Conservation (phyloP, 2,888 invertebrate species). For the Drosophila antonietae region DNA sequence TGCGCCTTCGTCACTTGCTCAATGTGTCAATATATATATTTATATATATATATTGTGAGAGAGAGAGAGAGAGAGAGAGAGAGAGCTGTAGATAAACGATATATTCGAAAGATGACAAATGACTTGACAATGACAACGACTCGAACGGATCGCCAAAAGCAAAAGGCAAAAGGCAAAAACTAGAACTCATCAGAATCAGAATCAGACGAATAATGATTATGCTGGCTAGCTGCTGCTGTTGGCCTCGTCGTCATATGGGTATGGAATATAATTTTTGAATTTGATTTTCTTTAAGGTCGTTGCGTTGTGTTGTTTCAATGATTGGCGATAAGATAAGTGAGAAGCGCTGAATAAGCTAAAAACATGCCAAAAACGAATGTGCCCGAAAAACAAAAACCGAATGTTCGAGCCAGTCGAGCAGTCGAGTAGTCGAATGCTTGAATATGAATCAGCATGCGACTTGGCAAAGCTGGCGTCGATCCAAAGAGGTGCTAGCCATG, state of each 20-base stretch:
- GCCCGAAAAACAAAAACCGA: constrained; percentile 11
- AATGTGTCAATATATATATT: background rate
- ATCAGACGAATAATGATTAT: background rate
- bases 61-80: too few species aligned
- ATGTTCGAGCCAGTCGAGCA: background rate
- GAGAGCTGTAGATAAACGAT: background rate
- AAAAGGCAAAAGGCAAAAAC: background rate
- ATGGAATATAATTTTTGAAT: constrained; percentile 41
- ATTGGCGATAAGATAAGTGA: constrained; percentile 67
- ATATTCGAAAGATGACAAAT: constrained; percentile 19
- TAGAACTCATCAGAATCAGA: constrained; percentile 2
- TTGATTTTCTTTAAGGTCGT: constrained; percentile 56
- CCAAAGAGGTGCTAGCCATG: constrained; percentile 36
- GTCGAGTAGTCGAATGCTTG: constrained; percentile 1
- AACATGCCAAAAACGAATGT: constrained; percentile 7
- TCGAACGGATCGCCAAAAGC: background rate
- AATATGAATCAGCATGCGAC: constrained; percentile 50
- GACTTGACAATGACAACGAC: constrained; percentile 2
- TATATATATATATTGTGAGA: too few species aligned
- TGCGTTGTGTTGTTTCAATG: constrained; percentile 45
- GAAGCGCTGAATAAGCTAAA: constrained; percentile 25
- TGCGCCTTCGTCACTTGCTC: background rate
- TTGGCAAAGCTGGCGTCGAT: constrained; percentile 41
- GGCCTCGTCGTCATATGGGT: constrained; percentile 34
- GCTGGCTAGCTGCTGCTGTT: constrained; percentile 5